These are phyloP conservation scores for Chaetorhynchus papuensis DNA, from an alignment of 2,113 vertebrate genomes.

Conservation along the genomic window DNA sequence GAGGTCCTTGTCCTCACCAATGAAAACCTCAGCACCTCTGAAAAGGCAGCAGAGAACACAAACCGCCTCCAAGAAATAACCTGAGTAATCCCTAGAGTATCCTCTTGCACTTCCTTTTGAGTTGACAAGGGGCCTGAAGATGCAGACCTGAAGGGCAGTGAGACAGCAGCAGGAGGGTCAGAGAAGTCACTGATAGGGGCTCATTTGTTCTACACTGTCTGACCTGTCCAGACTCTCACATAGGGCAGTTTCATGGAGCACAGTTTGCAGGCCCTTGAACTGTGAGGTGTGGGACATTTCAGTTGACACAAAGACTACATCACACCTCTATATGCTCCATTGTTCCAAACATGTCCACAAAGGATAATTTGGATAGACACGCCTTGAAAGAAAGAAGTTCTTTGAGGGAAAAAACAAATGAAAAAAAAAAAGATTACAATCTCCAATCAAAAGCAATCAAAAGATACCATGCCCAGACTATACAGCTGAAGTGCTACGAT, in stretches of 20 bases:
- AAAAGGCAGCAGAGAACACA: not conserved
- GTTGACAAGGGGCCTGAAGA: not conserved
- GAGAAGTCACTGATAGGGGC: not conserved
- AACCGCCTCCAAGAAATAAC: not conserved
- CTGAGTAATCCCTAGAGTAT: not conserved
- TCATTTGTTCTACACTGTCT: not conserved
- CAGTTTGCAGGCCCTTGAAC: not conserved
- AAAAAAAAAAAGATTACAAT: not conserved
- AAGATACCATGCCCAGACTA: not conserved
- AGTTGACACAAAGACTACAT: not conserved
- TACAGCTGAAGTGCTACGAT: not conserved
- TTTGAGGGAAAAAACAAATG: not conserved
- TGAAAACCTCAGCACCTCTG: not conserved
- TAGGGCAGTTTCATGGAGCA: not conserved
- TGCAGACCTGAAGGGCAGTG: not conserved
- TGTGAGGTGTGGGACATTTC: not conserved
- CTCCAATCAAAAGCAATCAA: not conserved
- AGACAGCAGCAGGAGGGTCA: not conserved
- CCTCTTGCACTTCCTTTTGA: not conserved
- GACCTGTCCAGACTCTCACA: not conserved
- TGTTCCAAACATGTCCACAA: not conserved
- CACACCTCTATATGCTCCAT: not conserved
- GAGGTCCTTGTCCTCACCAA: not conserved
- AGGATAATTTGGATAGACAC: not conserved
- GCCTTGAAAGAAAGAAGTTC: not conserved